Evolutionary conservation across 2,888 invertebrate genomes (phyloP).

Genomic region (Drosophila kuntzei): DNA sequence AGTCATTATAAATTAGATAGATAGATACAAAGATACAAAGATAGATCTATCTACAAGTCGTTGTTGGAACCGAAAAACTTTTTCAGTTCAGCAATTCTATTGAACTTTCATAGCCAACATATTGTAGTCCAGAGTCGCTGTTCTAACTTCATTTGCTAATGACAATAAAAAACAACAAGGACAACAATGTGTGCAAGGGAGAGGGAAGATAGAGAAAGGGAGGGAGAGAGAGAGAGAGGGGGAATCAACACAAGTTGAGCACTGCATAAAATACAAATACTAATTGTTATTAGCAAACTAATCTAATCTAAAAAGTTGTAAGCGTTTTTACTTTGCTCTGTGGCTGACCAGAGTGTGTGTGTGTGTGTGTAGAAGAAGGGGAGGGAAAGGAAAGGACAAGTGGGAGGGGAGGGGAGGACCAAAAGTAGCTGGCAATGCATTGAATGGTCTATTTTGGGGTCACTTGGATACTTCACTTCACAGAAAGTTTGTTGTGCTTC

Average conservation of each 20-base stretch:
- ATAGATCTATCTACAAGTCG: constrained; percentile 40
- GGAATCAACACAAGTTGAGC: constrained; percentile 48
- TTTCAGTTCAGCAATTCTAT: constrained; percentile 46
- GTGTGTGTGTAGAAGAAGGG: background rate
- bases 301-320: constrained; percentile 84
- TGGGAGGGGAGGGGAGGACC: constrained; percentile 1
- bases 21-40: background rate
- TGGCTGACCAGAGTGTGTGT: constrained; percentile 58
- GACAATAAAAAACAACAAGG: constrained; percentile 69
- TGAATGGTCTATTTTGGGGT: constrained; percentile 74
- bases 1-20: constrained; percentile 43
- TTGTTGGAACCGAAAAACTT: constrained; percentile 37
- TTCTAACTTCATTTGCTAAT: constrained; percentile 76
- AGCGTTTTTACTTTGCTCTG: constrained; percentile 77
- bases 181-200: constrained; percentile 14
- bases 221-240: background rate
- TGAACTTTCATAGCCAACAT: constrained; percentile 68
- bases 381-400: background rate
- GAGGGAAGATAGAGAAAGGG: background rate
- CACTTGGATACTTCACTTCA: constrained; percentile 55
- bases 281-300: constrained; percentile 84
- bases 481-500: constrained; percentile 53
- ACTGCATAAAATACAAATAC: constrained; percentile 82
- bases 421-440: constrained; percentile 60
- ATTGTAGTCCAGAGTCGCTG: constrained; percentile 29